Base-by-base conservation (phyloP, 2,797 vertebrate genomes). In the Phrynocephalus forsythii region DNA sequence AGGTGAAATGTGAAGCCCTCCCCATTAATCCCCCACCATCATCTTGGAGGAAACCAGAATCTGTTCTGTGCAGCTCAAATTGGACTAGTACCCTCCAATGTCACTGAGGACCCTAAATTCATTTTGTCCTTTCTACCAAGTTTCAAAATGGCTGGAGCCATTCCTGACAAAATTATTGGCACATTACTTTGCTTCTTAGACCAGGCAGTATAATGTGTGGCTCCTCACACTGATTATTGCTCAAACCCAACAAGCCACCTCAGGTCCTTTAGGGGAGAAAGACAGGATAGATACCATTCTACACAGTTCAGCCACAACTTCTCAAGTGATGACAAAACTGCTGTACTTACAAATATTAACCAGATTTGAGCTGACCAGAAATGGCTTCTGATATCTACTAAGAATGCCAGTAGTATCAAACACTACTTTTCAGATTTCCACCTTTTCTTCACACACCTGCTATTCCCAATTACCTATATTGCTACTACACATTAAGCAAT, bases 381-480 rank as follows among this genome's bases (percentile, higher is more conserved):
- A 79, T 69, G 5, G 38, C n/a, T 69, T 73, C 71, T 24, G 2
- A 60, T 63, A 56, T 24, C 52, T 48, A 60, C 52, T 83, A 48
- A 71, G 50, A 60, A 66, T 33, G 75, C 63, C 67, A 78, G 67
- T 9, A 68, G 44, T 22, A 79, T 69, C 67, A 33, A 48, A 69
- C 15, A 30, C n/a, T n/a, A 50, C 75, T 11, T 72, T 67, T 72
- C 6, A 84, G 38, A 71, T 48, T 38, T 72, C 76, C 83, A 79
- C 44, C 44, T 72, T 24, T 28, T 83, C 6, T 68, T 71, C 75
- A 48, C 33, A 22, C 83, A 52, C 48, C 84, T 33, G 26, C 66
- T 33, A 30, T 79, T 86, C 48, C 66, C 56, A 56, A 86, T 86
- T 69, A 86, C 28, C 15, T 68, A 50, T 20, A n/a, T 67, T 88